Base-by-base conservation (phyloP, 1,140 invertebrate genomes). In the Branchinecta lynchi region DNA sequence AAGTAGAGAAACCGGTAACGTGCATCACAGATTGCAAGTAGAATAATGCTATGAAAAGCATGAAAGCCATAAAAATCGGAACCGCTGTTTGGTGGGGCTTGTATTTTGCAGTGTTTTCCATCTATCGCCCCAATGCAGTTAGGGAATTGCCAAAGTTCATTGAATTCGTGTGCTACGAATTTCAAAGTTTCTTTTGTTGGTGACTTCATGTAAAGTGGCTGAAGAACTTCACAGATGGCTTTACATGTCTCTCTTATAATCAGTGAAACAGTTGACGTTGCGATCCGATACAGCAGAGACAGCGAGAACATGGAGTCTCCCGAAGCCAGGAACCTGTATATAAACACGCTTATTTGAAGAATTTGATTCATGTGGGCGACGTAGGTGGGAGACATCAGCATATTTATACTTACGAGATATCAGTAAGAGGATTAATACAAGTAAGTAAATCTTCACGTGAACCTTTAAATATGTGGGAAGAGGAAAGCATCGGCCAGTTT, bases 21-120 rank as follows among this genome's bases (percentile, higher is more conserved):
- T 15, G 75, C 74, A 73, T 81, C 77, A 45, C 75, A 76, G 60
- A 78, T 65, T 67, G 75, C 75, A 66, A 79, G 69, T 2, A 79
- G 66, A 51, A 78, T 73, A 66, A 79, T 75, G 51, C 75, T 77
- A 70, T 73, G 75, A 65, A 72, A 74, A 5, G 70, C 68, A 45
- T 75, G 74, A 44, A 45, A 69, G 60, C 69, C 45, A 65, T 69
- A 69, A 20, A 8, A 71, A 43, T 20, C 44, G 12, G 70, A 71
- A 67, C 76, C 76, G 69, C 68, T 71, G 68, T 76, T 74, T 66
- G 68, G 32, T 65, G 77, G 78, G 51, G 72, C 71, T 71, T 75
- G 72, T 45, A 80, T 75, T 67, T 73, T 68, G 66, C 80, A 72
- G 69, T 80, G 79, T 68, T 80, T 80, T 21, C 79, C 79, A 75